Conservation (phyloP, 2,888 invertebrate species). For the Gari tellinella region DNA sequence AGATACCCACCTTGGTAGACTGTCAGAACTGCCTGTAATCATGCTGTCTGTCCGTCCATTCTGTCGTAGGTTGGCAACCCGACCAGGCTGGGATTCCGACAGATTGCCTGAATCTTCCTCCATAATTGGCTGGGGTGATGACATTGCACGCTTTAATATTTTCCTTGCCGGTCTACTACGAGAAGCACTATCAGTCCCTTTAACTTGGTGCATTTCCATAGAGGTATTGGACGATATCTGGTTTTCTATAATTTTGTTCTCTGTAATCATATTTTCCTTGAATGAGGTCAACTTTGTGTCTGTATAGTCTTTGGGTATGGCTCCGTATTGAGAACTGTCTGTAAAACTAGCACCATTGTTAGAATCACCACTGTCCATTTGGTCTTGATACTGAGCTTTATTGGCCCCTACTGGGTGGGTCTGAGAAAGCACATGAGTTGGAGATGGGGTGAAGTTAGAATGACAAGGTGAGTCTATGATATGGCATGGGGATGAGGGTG, state of each 20-base stretch:
- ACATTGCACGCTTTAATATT: slow-evolving; percentile 72
- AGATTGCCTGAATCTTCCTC: slow-evolving; percentile 62
- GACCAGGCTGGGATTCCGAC: slow-evolving; percentile 21
- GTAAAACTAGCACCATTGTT: slow-evolving; percentile 9
- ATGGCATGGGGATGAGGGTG: slow-evolving; percentile 49
- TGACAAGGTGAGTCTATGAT: slow-evolving; percentile 26
- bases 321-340: not conserved
- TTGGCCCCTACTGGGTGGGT: slow-evolving; percentile 4
- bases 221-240: no score
- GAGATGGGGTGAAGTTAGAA: slow-evolving; percentile 35
- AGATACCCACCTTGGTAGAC: slow-evolving; percentile 77
- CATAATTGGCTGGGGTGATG: slow-evolving; percentile 64
- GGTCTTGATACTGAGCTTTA: slow-evolving; percentile 17
- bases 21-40: slow-evolving; percentile 82
- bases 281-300: slow-evolving; percentile 9
- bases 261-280: slow-evolving; percentile 14
- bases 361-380: slow-evolving; percentile 5
- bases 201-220: no score
- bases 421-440: slow-evolving; percentile 26
- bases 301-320: slow-evolving; percentile 7
- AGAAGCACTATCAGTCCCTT: not conserved
- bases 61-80: slow-evolving; percentile 40
- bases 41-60: slow-evolving; percentile 72
- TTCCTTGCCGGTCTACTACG: slow-evolving; percentile 67
- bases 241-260: no score